A percentile compares a stretch with the other conserved stretches of the same genome.
These are phyloP conservation scores for Melieria picta DNA, from an alignment of 2,888 invertebrate genomes.

Conservation along the genomic window DNA sequence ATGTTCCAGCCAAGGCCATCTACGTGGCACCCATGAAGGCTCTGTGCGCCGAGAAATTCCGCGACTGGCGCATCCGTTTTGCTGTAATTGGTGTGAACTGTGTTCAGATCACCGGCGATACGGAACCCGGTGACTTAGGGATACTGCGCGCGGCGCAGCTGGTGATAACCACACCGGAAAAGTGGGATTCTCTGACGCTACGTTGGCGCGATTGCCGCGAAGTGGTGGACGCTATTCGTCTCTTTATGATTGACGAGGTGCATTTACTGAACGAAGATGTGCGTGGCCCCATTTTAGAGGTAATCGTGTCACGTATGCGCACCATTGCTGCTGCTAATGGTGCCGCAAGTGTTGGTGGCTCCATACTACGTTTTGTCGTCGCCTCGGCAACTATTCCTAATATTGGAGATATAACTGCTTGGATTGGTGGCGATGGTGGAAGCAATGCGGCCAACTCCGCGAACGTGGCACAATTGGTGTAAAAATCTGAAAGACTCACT, in stretches of 20 bases:
- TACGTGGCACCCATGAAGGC: conserved; percentile 89
- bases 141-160: conserved; percentile 69
- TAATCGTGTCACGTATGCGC: conserved; percentile 84
- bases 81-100: conserved; percentile 72
- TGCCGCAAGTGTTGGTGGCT: background rate
- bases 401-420: conserved; percentile 77
- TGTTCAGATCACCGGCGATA: conserved; percentile 81
- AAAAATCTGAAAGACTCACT: conserved; percentile 14
- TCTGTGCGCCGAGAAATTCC: conserved; percentile 76
- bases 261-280: conserved; percentile 78
- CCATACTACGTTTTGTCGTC: conserved; percentile 72
- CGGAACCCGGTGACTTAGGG: conserved; percentile 72
- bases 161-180: conserved; percentile 82
- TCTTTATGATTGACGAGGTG: conserved; percentile 81
- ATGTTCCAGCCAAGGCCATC: conserved; percentile 73
- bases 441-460: background rate
- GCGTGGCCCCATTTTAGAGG: conserved; percentile 81
- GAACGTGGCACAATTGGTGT: conserved; percentile 29
- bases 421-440: conserved; percentile 69
- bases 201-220: conserved; percentile 76
- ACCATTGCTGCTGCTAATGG: conserved; percentile 62
- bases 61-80: conserved; percentile 80
- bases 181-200: conserved; percentile 76
- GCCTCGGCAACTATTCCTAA: conserved; percentile 84
- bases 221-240: conserved; percentile 72